Base-by-base conservation (phyloP, 2,888 invertebrate genomes). In the Troilus luridus region DNA sequence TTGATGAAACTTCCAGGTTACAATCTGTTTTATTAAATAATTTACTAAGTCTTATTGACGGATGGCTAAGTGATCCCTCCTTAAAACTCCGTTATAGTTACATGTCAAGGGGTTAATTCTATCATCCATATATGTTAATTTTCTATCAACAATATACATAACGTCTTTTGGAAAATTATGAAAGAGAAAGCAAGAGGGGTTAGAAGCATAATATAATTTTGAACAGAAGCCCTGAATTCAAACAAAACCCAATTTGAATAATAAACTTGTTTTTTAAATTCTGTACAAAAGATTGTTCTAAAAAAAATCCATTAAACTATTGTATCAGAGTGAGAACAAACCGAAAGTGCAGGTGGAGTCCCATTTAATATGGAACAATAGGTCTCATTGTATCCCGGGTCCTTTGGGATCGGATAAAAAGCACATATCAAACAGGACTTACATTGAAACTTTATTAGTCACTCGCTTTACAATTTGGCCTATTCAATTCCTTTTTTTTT, bases 261-360 rank as follows among this genome's bases (percentile, higher is more conserved):
- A 67, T 24, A 67, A 67, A 67, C 11, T 11, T 67, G 27, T 24
- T 67, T 67, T 24, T 24, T 41, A 41, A 67, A 67, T 67, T 67
- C 27, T 6, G 12, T 24, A 67, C 67, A 67, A 67, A 27, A 67
- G 67, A 27, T 5, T 24, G 27, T 2, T 3, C 67, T 14, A 27
- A 67, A 24, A 41, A 24, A 24, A 14, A 67, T 24, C 67, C 67
- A 67, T 24, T 24, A 67, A 14, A 67, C 67, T 67, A 67, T 67
- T 67, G 67, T 67, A 67, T 24, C 67, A 67, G 67, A 67, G 24
- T 67, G 67, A 14, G 67, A 67, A 67, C 67, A 67, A 27, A 67
- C 24, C 24, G 67, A 67, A 67, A 67, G 5, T 67, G 67, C 67
- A 67, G 24, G 12, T 67, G 27, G 67, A 6, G 24, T 5, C 14